Conservation (phyloP, 2,113 vertebrate genomes). For the Candoia aspera region DNA sequence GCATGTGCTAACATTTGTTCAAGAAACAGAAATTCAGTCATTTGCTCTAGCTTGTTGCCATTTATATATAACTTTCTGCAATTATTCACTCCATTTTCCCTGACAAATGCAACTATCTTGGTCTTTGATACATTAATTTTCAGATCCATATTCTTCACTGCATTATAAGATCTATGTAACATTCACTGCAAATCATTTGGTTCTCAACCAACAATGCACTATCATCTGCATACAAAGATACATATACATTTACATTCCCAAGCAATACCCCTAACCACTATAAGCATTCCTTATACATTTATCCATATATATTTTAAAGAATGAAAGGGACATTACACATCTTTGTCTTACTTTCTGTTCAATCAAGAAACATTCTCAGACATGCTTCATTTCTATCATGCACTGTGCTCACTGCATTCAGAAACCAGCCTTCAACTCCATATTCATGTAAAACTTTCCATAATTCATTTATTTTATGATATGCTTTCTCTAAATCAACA, state of each 20-base stretch:
- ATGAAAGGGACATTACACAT: not conserved
- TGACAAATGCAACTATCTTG: not conserved
- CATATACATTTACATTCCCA: not conserved
- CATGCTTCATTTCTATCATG: not conserved
- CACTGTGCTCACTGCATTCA: not conserved
- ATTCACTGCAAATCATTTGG: not conserved
- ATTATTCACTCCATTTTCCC: not conserved
- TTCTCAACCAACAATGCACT: not conserved
- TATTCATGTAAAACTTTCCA: not conserved
- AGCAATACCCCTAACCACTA: not conserved
- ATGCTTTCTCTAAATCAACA: not conserved
- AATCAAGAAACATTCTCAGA: not conserved
- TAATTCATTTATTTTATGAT: not conserved
- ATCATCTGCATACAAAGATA: not conserved
- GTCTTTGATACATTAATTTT: not conserved
- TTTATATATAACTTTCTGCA: not conserved
- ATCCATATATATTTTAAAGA: not conserved
- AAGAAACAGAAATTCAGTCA: not conserved
- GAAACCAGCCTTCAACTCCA: not conserved
- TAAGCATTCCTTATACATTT: not conserved
- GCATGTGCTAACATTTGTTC: not conserved
- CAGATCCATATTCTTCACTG: not conserved
- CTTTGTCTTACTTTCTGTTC: not conserved
- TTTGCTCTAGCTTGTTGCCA: not conserved
- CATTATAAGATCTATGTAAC: not conserved